Evolutionary conservation across 1,140 invertebrate genomes (phyloP).

Genomic region (Leucophenga varia): DNA sequence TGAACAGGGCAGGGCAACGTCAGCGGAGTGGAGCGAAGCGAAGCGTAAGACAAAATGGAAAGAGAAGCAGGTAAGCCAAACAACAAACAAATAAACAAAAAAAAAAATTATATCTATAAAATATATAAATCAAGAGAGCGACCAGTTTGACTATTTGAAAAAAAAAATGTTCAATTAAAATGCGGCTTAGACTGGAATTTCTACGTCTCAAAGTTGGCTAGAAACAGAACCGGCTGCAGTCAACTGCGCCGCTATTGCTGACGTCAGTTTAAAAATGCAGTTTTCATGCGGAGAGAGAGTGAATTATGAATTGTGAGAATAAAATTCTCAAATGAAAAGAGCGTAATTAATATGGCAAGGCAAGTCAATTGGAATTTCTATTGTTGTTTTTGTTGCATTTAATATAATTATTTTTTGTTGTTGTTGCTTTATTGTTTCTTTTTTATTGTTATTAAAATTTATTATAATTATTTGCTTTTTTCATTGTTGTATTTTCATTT

Average conservation of each 20-base stretch:
- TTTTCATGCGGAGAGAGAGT: too few relatives aligned
- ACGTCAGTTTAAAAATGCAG: conserved; percentile 27
- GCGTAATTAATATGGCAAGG: conserved; percentile 20
- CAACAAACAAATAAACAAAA: too few relatives aligned
- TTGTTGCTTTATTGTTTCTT: too few relatives aligned
- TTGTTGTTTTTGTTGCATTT: conserved; percentile 3
- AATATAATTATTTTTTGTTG: too few relatives aligned
- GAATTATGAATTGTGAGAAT: too few relatives aligned
- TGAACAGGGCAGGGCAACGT: conserved; percentile 5
- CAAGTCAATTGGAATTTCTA: conserved; percentile 40
- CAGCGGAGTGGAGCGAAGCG: too few relatives aligned
- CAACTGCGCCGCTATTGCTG: conserved; percentile 6
- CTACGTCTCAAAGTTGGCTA: too few relatives aligned
- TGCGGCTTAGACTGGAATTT: conserved; percentile 15
- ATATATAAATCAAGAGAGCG: background rate
- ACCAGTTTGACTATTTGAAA: too few relatives aligned
- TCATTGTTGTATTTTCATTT: too few relatives aligned
- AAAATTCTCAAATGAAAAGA: conserved; percentile 26
- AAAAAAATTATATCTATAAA: too few relatives aligned
- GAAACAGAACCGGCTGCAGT: conserved; percentile 14
- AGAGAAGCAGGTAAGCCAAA: conserved; percentile 16
- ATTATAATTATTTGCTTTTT: too few relatives aligned
- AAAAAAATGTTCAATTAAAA: background rate
- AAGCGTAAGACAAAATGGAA: background rate
- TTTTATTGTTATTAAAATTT: too few relatives aligned